Conservation (phyloP, 2,888 invertebrate species). For the Pseudanteris insignis region DNA sequence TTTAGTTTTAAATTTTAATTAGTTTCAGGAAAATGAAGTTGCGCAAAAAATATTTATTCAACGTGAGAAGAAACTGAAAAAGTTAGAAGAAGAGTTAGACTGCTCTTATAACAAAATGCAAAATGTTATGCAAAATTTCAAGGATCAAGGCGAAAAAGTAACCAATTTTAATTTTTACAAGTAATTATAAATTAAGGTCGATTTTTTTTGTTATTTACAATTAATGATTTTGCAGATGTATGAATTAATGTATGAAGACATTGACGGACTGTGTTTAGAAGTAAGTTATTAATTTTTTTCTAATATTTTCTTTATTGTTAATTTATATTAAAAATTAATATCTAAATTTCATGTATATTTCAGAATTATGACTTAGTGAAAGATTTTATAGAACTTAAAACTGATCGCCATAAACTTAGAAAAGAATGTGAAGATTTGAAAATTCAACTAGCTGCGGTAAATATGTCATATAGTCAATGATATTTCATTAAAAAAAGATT, state of each 20-base stretch:
- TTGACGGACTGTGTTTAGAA: conserved; percentile 7
- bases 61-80: conserved; percentile 52
- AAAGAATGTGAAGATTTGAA: conserved; percentile 53
- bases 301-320: too few relatives aligned
- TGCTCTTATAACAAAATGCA: conserved; percentile 59
- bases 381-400: conserved; percentile 50
- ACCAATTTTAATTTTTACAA: conserved; percentile 1
- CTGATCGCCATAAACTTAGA: conserved; percentile 48
- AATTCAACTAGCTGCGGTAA: conserved; percentile 46
- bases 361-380: conserved; percentile 24
- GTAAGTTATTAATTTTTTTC: too few relatives aligned
- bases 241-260: conserved; percentile 25
- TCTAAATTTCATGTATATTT: too few relatives aligned
- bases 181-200: conserved; percentile 8
- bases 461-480: too few relatives aligned
- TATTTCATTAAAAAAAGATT: too few relatives aligned
- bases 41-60: conserved; percentile 52
- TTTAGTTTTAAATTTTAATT: conserved; percentile 2
- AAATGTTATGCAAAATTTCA: conserved; percentile 55
- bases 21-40: conserved; percentile 54
- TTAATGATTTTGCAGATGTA: conserved; percentile 21
- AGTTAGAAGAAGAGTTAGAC: conserved; percentile 58
- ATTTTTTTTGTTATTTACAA: background rate
- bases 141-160: conserved; percentile 50
- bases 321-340: conserved; percentile 1